A percentile compares a stretch with the other conserved stretches of the same genome.
Conservation (phyloP, 23 tunicate genomes). For the Styela plicata region DNA sequence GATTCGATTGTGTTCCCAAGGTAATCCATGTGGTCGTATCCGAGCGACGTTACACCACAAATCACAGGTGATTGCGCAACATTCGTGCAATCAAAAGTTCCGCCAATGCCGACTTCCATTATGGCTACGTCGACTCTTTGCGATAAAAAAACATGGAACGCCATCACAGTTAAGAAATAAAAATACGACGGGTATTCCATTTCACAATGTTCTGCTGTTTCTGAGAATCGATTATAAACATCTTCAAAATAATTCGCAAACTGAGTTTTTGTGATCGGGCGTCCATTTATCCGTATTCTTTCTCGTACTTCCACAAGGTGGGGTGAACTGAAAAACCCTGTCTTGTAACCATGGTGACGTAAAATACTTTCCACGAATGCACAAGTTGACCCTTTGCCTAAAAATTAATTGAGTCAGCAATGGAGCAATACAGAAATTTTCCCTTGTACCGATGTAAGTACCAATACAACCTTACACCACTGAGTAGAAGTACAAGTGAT, state of each 20-base stretch:
- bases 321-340: slow-evolving; percentile 94
- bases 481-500: too few relatives aligned
- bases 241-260: slow-evolving; percentile 79
- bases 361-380: slow-evolving; percentile 88
- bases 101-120: slow-evolving; percentile 97
- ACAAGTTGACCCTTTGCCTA: slow-evolving; percentile 90
- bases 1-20: slow-evolving; percentile 69
- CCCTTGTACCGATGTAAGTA: too few relatives aligned
- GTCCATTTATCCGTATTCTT: slow-evolving; percentile 82
- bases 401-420: too few relatives aligned
- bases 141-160: slow-evolving; percentile 68
- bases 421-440: too few relatives aligned
- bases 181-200: slow-evolving; percentile 71
- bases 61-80: slow-evolving; percentile 50
- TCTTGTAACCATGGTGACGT: slow-evolving; percentile 63
- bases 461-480: too few relatives aligned
- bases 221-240: slow-evolving; percentile 42
- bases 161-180: slow-evolving; percentile 70
- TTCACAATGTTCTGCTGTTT: slow-evolving; percentile 30
- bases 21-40: slow-evolving; percentile 61
- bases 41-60: slow-evolving; percentile 82
- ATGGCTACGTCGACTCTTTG: slow-evolving; percentile 74
- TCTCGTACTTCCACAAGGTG: slow-evolving; percentile 88
- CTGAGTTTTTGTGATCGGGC: slow-evolving; percentile 52
- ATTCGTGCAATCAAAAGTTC: slow-evolving; percentile 86